Conservation (phyloP, 1,140 invertebrate genomes). For the Drosophila varians region DNA sequence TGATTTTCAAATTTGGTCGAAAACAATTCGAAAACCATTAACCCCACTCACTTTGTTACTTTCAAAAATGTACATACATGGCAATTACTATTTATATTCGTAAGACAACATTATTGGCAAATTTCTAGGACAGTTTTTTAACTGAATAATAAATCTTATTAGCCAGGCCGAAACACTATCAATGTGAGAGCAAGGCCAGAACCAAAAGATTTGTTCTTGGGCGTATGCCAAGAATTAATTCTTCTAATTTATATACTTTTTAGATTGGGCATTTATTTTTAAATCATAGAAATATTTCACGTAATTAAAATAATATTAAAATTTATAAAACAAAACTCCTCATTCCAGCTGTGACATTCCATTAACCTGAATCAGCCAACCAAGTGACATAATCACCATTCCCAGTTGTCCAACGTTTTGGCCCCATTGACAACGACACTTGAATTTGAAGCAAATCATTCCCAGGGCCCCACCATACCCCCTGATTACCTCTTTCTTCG, state of each 20-base stretch:
- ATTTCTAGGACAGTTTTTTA: conserved; percentile 1
- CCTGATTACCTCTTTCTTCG: conserved; percentile 7
- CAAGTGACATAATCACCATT: conserved; percentile 26
- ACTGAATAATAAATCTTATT: conserved; percentile 40
- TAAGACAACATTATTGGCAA: conserved; percentile 20
- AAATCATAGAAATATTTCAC: neutral
- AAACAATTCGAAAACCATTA: neutral
- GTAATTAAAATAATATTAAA: neutral
- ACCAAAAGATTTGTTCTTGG: conserved; percentile 33
- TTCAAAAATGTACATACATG: neutral
- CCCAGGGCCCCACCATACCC: conserved; percentile 11
- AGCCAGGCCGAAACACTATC: conserved; percentile 27
- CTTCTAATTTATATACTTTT: conserved; percentile 10
- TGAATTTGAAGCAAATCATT: conserved; percentile 9
- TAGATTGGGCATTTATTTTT: neutral
- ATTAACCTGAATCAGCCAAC: neutral
- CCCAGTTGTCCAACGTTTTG: conserved; percentile 1
- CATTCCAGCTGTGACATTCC: neutral
- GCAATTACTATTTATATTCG: neutral
- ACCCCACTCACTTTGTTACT: neutral
- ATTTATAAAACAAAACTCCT: neutral
- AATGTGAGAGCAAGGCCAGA: conserved; percentile 43
- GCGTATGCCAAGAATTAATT: conserved; percentile 25
- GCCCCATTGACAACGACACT: too few species aligned
- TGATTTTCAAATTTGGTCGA: neutral